These are phyloP conservation scores for Helogale parvula DNA, from an alignment of 2,113 vertebrate genomes.

Conservation along the genomic window DNA sequence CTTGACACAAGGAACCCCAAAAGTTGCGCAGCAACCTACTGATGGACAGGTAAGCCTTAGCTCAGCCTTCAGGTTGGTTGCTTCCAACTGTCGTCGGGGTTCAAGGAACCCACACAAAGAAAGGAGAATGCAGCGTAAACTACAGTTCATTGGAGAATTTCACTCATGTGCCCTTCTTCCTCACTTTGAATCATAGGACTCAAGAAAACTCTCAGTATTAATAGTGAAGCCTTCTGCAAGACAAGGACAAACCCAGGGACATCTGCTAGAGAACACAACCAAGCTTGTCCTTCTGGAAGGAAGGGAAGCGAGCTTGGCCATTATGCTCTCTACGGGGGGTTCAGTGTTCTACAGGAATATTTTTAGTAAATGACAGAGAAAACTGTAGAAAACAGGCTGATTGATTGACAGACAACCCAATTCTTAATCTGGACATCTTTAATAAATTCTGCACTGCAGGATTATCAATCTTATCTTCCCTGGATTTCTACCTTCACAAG, in stretches of 20 bases:
- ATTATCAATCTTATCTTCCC: constrained; percentile 71
- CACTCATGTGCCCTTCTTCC: background rate
- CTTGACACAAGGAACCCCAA: background rate
- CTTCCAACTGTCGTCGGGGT: background rate
- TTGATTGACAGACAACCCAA: constrained; percentile 69
- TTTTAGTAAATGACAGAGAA: constrained; percentile 63
- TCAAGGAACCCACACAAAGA: background rate
- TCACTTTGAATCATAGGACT: background rate
- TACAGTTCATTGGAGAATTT: background rate
- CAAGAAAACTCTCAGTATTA: background rate
- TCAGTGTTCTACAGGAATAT: background rate
- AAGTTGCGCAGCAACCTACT: background rate
- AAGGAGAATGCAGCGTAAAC: background rate
- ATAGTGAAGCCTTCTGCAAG: constrained; percentile 36
- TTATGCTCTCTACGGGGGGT: background rate
- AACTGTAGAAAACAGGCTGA: constrained; percentile 54
- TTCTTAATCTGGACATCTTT: constrained; percentile 80
- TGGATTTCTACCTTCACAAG: constrained; percentile 63
- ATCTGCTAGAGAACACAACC: background rate
- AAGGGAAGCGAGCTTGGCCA: background rate
- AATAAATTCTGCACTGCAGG: constrained; percentile 64
- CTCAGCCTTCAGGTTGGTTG: background rate
- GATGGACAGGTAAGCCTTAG: background rate
- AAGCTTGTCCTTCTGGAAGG: constrained; percentile 16
- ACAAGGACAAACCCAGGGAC: constrained; percentile 46